Base-by-base conservation (phyloP, 2,113 vertebrate genomes). In the Tapirus terrestris region DNA sequence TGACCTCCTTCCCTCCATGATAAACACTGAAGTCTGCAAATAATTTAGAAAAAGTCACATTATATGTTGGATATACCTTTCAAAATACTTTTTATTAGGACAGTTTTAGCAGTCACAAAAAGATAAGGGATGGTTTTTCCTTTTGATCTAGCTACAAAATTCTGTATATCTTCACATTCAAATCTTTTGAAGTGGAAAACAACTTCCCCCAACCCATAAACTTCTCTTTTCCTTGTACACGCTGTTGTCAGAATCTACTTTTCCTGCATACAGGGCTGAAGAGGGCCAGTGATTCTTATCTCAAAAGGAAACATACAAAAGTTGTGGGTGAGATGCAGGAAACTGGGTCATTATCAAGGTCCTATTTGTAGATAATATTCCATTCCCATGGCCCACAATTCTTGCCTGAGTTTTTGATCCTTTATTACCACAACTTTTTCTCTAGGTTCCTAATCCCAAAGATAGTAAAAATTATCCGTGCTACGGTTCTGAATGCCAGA, bases 91-190 rank as follows among this genome's bases (percentile, higher is more conserved):
- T 83, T 61, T 53, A 56, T 56, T 77, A 82, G 86, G 48, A 92
- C 25, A 58, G 77, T 31, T 92, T 94, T 77, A 89, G 56, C 14
- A 82, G 73, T 87, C 53, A 93, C 61, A 88, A 81, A 89, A 86
- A 76, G 45, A 51, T 31, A 80, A 81, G 11, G 10, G 36, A 96
- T 82, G 23, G 8, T 27, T 63, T 84, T 95, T 90, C 60, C 45
- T 93, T 93, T 93, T 65, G 27, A 84, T 60, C 61, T 77, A 92
- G 21, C 70, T 88, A 90, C n/a, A 96, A 94, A 94, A 82, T 58
- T 76, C 60, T 67, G 9, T 29, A 25, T 60, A 79, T 36, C 56
- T 82, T 92, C 36, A 82, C 56, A 92, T 60, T 87, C 73, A 63
- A 85, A 65, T 93, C 51, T 85, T 60, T 68, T 76, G 0, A 83